phyloP scores from a whole-genome alignment of 2,888 invertebrate genomes.

The Physocephala rufipes region DNA sequence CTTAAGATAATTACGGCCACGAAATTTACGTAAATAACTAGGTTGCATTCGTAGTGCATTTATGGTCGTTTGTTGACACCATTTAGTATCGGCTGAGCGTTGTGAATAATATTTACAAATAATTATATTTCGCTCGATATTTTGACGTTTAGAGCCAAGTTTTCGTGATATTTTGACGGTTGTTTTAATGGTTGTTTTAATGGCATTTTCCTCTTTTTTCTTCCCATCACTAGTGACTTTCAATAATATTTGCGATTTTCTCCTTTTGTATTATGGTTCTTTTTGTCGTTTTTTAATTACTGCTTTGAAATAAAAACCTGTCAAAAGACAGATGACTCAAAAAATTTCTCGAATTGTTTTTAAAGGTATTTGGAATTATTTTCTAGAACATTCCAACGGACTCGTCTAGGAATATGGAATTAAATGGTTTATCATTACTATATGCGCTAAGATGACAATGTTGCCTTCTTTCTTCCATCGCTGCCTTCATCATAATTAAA shows the following conservation, averaged over 20 bases:
- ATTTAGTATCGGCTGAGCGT: background rate
- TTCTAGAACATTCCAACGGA: too few species aligned
- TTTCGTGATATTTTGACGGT: constrained; percentile 4
- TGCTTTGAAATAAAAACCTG: too few species aligned
- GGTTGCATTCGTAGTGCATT: background rate
- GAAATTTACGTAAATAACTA: background rate
- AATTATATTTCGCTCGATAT: constrained; percentile 27
- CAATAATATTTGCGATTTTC: too few species aligned
- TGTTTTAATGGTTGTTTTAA: background rate
- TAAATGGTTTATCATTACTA: background rate
- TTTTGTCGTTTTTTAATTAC: background rate
- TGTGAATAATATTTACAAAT: constrained; percentile 17
- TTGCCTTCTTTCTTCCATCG: background rate
- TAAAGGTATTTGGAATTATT: too few species aligned
- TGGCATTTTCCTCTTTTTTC: constrained; percentile 27
- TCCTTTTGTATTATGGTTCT: background rate
- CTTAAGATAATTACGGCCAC: background rate
- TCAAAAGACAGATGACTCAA: too few species aligned
- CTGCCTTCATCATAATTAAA: background rate
- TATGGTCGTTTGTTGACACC: too few species aligned
- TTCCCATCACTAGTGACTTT: background rate
- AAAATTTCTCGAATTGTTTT: too few species aligned
- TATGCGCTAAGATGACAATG: background rate
- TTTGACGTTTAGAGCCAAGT: constrained; percentile 27
- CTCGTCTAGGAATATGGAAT: background rate